Conservation (phyloP, 2,888 invertebrate genomes). For the Acanthacorydalis orientalis region DNA sequence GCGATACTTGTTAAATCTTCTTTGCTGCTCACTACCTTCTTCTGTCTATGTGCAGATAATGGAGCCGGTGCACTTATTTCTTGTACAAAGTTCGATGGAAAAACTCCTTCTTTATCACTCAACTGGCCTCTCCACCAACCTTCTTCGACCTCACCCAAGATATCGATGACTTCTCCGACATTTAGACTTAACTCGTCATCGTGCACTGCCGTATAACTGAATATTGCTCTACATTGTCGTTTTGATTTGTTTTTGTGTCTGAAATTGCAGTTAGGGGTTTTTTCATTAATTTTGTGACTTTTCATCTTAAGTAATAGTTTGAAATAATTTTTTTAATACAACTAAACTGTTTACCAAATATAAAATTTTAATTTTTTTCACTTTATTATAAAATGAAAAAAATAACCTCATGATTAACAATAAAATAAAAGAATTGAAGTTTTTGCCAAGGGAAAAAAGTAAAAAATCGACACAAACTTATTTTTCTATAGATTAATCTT, state of each 20-base stretch:
- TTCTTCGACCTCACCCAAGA: slow-evolving; percentile 82
- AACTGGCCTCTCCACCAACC: slow-evolving; percentile 85
- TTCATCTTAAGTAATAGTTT: too few relatives aligned
- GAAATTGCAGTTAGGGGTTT: too few relatives aligned
- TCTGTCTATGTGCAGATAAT: slow-evolving; percentile 11
- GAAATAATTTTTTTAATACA: too few relatives aligned
- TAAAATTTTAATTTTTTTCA: too few relatives aligned
- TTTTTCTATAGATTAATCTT: too few relatives aligned
- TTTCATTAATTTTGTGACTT: too few relatives aligned
- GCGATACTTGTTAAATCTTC: slow-evolving; percentile 14
- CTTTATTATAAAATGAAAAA: too few relatives aligned
- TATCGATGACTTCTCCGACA: slow-evolving; percentile 80
- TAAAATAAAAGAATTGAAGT: too few relatives aligned
- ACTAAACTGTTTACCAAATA: too few relatives aligned
- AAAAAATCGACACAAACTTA: too few relatives aligned
- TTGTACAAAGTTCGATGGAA: slow-evolving; percentile 88
- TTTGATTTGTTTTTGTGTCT: slow-evolving; percentile 19
- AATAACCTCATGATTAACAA: too few relatives aligned
- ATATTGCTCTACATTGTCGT: slow-evolving; percentile 68
- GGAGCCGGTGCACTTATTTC: slow-evolving; percentile 25
- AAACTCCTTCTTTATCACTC: slow-evolving; percentile 72
- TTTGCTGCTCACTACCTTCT: slow-evolving; percentile 13
- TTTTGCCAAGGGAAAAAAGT: too few relatives aligned
- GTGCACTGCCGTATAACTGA: slow-evolving; percentile 83
- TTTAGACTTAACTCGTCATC: slow-evolving; percentile 80